phyloP scores from a whole-genome alignment of 2,113 vertebrate species.

The Dryoscopus gambensis region DNA sequence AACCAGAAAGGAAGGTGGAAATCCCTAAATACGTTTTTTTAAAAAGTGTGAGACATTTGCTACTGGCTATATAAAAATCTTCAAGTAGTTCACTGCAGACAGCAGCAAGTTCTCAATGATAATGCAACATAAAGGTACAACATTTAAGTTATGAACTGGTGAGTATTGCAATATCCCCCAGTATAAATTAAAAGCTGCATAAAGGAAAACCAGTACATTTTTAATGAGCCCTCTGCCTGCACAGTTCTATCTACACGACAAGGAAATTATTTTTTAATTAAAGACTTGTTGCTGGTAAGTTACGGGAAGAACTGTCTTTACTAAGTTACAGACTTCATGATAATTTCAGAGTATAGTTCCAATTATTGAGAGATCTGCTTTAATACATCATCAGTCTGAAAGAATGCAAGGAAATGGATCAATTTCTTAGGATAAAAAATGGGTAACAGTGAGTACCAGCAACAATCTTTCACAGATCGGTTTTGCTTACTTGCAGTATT shows the following conservation, averaged over 20 bases:
- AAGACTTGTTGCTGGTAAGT: background rate
- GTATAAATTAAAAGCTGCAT: background rate
- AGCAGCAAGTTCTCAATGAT: background rate
- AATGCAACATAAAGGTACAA: background rate
- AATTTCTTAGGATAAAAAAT: background rate
- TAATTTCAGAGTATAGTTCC: background rate
- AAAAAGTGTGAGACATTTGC: background rate
- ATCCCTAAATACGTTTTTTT: background rate
- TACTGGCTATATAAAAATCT: background rate
- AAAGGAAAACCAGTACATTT: background rate
- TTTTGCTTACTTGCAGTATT: background rate
- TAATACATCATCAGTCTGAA: background rate
- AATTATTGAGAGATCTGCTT: background rate
- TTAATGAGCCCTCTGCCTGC: background rate
- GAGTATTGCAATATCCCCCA: background rate
- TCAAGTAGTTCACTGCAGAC: background rate
- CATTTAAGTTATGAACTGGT: background rate
- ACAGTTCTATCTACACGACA: background rate
- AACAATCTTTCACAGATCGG: background rate
- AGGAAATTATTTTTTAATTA: background rate
- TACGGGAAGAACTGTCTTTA: background rate
- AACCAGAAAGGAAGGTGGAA: background rate
- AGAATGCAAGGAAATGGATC: background rate
- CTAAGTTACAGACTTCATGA: background rate
- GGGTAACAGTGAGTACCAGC: background rate